These are phyloP conservation scores for Pelvicachromis taeniatus DNA, from an alignment of 2,113 vertebrate genomes.

Conservation along the genomic window DNA sequence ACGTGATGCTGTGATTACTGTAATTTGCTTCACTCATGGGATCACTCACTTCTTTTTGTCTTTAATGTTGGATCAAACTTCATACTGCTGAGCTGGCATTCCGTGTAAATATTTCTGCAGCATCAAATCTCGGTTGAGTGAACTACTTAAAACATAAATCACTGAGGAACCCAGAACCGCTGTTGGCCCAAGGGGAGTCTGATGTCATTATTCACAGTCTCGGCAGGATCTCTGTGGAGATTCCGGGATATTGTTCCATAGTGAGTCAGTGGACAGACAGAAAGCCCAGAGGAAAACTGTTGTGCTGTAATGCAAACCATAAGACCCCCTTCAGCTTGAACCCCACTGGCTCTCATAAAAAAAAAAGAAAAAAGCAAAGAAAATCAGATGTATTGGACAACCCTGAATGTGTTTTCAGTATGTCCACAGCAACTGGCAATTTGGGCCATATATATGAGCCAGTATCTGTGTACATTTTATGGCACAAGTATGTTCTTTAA, in stretches of 20 bases:
- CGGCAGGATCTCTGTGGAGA: not conserved
- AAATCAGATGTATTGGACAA: not conserved
- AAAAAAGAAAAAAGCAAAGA: rapidly evolving
- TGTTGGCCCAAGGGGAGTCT: not conserved
- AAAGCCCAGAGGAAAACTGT: not conserved
- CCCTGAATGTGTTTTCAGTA: not conserved
- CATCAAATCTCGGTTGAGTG: not conserved
- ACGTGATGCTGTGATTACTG: not conserved
- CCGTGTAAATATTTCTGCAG: not conserved
- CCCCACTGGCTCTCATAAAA: not conserved
- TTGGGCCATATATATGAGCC: not conserved
- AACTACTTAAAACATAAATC: slow-evolving; percentile 13
- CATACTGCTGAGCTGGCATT: not conserved
- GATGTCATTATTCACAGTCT: slow-evolving; percentile 16
- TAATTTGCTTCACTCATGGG: not conserved
- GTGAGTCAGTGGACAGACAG: not conserved
- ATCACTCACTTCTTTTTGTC: not conserved
- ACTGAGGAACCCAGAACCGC: not conserved
- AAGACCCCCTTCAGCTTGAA: slow-evolving; percentile 12
- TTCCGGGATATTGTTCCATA: not conserved
- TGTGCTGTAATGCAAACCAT: not conserved
- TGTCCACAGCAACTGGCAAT: not conserved
- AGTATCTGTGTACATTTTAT: not conserved
- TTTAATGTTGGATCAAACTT: not conserved
- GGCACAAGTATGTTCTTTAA: not conserved